Base-by-base conservation (phyloP, 2,797 vertebrate genomes). In the Bradypodion ventrale region DNA sequence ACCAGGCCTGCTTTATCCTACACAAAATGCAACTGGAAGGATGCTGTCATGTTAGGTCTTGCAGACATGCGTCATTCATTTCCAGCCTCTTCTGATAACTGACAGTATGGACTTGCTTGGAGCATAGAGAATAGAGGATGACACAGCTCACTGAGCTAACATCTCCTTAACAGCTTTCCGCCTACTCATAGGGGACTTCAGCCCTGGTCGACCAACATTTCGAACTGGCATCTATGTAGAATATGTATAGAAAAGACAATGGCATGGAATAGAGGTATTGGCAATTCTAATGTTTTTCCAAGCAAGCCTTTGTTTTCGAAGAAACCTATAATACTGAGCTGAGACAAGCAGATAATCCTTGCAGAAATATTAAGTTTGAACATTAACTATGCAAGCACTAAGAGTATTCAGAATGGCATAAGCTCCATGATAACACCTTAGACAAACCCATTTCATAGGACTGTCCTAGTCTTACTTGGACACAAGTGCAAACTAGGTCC, bases 41-140 rank as follows among this genome's bases (percentile, higher is more conserved):
- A 90, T 84, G 88, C 87, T 91, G 90, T 93, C 89, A 91, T 93
- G 91, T 93, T 87, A 88, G 88, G 87, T 92, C 94, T 91, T 88
- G 80, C 91, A 94, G 92, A 93, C 87, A 89, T 76, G 87, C 93
- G 87, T 94, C 93, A 93, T 83, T 94, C 92, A 92, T 91, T 93
- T 93, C 87, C 91, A 92, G 84, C 60, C 82, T 90, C 84, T 92
- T 93, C 91, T 93, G 88, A 88, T 93, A 91, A 93, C 86, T 94
- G 93, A 93, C 90, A 94, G 91, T 90, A 86, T 88, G 92, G 93
- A 93, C 86, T 87, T 92, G 89, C 93, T 92, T 92, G 88, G 32
- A 94, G 89, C 93, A 84, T 80, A 88, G 82, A 92, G 86, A 90
- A 92, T 92, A 92, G 92, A 91, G 70, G 84, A 89, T 92, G 89